A percentile compares a stretch with the other conserved stretches of the same genome.
Evolutionary conservation across 2,888 invertebrate species (phyloP).

Genomic region (Lepidonotus clava): DNA sequence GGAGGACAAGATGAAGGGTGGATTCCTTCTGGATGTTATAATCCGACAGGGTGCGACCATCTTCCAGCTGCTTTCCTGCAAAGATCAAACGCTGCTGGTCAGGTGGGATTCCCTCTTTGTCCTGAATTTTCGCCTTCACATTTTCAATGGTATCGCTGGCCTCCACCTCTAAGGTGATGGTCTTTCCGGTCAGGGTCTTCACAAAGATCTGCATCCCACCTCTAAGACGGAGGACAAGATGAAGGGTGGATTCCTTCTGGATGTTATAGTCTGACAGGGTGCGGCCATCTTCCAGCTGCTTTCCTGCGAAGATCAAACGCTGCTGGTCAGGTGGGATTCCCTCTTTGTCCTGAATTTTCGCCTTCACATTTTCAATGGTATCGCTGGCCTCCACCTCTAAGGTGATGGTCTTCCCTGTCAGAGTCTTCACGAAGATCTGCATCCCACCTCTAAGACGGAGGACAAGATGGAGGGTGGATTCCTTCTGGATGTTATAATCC

Average conservation of each 20-base stretch:
- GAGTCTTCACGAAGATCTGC: slow-evolving; percentile 31
- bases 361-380: slow-evolving; percentile 96
- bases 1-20: slow-evolving; percentile 93
- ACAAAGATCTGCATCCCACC: slow-evolving; percentile 68
- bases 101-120: slow-evolving; percentile 81
- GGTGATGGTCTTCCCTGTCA: slow-evolving; percentile 28
- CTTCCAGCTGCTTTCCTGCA: slow-evolving; percentile 95
- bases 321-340: slow-evolving; percentile 88
- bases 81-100: slow-evolving; percentile 86
- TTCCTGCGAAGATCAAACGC: slow-evolving; percentile 94
- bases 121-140: slow-evolving; percentile 86
- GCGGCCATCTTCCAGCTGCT: slow-evolving; percentile 94
- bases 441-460: slow-evolving; percentile 17
- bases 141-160: slow-evolving; percentile 96
- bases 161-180: slow-evolving; percentile 83
- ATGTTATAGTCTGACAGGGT: slow-evolving; percentile 96
- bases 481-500: slow-evolving; percentile 97
- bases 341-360: slow-evolving; percentile 77
- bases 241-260: slow-evolving; percentile 96
- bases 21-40: slow-evolving; percentile 98
- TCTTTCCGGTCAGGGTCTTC: slow-evolving; percentile 66
- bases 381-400: slow-evolving; percentile 84
- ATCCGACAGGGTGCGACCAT: slow-evolving; percentile 93
- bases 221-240: slow-evolving; percentile 92
- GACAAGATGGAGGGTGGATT: slow-evolving; percentile 9